Conservation (phyloP, 2,888 invertebrate species). For the Temnothorax unifasciatus region DNA sequence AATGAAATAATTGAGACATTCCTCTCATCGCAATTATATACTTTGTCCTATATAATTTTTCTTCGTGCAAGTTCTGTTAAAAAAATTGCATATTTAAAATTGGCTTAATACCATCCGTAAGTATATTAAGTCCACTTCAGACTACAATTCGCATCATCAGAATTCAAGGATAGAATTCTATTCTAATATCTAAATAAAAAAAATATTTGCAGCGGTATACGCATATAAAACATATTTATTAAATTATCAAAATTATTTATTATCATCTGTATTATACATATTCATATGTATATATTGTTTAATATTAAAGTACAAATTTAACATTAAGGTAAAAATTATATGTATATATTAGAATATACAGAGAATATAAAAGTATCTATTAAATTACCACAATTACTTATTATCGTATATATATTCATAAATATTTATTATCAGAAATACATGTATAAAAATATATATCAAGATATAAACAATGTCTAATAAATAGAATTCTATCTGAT, state of each 20-base stretch:
- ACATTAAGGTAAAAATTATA: not conserved
- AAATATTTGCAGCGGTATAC: not conserved
- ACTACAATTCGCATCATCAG: not conserved
- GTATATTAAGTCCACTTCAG: not conserved
- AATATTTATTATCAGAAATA: not conserved
- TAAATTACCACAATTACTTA: not conserved
- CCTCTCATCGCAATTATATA: not conserved
- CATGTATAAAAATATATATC: not conserved
- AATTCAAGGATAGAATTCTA: not conserved
- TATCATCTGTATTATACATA: not conserved
- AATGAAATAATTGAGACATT: constrained; percentile 3
- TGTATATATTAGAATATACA: not conserved
- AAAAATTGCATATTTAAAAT: not conserved
- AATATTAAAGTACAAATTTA: not conserved
- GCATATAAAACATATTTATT: not conserved
- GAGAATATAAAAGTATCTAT: not conserved
- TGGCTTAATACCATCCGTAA: not conserved
- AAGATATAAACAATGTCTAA: not conserved
- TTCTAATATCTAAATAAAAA: not conserved
- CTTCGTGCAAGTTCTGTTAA: not conserved
- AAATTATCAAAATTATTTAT: not conserved
- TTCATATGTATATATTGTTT: not conserved
- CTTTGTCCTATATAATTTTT: not conserved
- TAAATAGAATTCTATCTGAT: not conserved
- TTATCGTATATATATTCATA: not conserved